These are phyloP conservation scores for Bombylius major DNA, from an alignment of 2,888 invertebrate species.

Conservation along the genomic window DNA sequence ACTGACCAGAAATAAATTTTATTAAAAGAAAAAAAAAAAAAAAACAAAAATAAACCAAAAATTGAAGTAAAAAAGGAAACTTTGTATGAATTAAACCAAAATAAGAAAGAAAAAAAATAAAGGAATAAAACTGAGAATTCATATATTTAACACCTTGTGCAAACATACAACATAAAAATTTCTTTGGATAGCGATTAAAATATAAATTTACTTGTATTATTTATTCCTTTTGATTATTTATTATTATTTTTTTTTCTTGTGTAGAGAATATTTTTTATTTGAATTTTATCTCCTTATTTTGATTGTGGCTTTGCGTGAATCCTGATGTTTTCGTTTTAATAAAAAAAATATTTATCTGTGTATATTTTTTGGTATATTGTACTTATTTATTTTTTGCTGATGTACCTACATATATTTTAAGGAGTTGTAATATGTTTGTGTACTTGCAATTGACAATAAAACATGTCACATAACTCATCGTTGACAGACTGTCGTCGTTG, in stretches of 20 bases:
- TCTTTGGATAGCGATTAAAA: neutral
- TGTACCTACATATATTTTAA: too few relatives aligned
- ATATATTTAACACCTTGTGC: neutral
- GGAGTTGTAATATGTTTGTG: neutral
- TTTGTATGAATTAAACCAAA: too few relatives aligned
- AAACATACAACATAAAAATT: neutral
- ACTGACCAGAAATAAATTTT: neutral
- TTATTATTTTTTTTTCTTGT: neutral
- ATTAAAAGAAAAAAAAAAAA: neutral
- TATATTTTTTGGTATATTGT: too few relatives aligned
- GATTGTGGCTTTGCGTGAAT: neutral
- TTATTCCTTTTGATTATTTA: neutral
- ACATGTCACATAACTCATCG: conserved; percentile 7
- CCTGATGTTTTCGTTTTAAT: neutral
- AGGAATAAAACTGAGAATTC: neutral
- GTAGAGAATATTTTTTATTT: too few relatives aligned
- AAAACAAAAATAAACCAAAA: neutral
- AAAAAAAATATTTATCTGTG: too few relatives aligned
- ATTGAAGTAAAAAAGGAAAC: neutral
- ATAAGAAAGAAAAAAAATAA: neutral
- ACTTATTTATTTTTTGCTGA: neutral
- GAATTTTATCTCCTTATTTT: neutral
- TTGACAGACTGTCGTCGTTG: neutral
- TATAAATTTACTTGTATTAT: neutral
- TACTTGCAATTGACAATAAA: conserved; percentile 4